Conservation (phyloP, 2,797 vertebrate species). For the Sardinella longiceps region DNA sequence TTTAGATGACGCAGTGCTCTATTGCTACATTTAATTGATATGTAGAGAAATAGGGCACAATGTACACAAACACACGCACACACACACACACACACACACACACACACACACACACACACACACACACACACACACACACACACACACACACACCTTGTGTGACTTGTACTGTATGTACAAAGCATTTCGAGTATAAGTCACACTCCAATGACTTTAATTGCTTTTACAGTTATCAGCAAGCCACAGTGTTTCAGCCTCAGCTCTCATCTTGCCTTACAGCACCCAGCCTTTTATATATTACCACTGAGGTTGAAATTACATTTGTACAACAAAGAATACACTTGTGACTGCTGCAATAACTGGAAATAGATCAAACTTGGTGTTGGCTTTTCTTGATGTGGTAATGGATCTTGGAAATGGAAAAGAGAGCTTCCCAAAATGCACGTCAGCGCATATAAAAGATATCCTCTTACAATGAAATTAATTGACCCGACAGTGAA, state of each 20-base stretch:
- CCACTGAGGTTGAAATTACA: slow-evolving; percentile 68
- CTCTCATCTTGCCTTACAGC: slow-evolving; percentile 55
- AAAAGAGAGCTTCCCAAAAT: not conserved
- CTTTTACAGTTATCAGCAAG: slow-evolving; percentile 70
- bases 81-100: slow-evolving; percentile 20
- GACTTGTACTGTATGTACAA: slow-evolving; percentile 62
- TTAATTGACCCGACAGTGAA: not conserved
- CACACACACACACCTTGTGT: slow-evolving; percentile 57
- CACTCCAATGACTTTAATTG: slow-evolving; percentile 78
- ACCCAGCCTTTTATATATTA: slow-evolving; percentile 73
- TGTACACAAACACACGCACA: slow-evolving; percentile 13
- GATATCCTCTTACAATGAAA: not conserved
- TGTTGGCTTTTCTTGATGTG: not conserved
- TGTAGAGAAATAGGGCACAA: not conserved
- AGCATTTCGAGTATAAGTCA: slow-evolving; percentile 76
- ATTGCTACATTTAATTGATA: not conserved
- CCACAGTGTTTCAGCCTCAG: slow-evolving; percentile 69
- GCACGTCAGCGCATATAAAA: not conserved
- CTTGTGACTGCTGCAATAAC: slow-evolving; percentile 33
- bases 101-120: slow-evolving; percentile 1
- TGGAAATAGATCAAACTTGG: slow-evolving; percentile 15
- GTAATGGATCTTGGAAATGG: slow-evolving; percentile 12
- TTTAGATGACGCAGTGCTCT: not conserved
- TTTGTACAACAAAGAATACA: slow-evolving; percentile 67
- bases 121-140: slow-evolving; percentile 31